Base-by-base conservation (phyloP, 2,113 vertebrate genomes). In the Aphyosemion australe region DNA sequence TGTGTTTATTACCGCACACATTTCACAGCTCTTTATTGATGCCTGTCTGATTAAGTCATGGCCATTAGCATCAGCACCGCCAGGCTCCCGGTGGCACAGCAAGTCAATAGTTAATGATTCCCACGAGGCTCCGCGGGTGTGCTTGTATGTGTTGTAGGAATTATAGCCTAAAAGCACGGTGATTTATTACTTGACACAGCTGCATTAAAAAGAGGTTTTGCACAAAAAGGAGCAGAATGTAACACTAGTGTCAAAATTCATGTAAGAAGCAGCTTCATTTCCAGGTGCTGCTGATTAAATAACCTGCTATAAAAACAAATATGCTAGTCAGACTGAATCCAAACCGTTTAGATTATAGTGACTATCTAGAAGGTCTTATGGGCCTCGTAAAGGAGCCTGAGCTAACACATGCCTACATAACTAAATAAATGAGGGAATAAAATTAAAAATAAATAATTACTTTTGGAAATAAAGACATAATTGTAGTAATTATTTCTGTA, bases 21-120 rank as follows among this genome's bases (percentile, higher is more conserved):
- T 85, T 79, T 89, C 65, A 77, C 74, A 69, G 76, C 20, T 69
- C 69, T 82, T 65, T 74, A 65, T 51, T 2, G 50, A 42, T 41
- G 57, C 61, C 62, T 62, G 67, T 86, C 79, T 84, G 79, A 90
- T 89, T 69, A 84, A 86, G 79, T 76, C 69, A 66, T 56, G 16
- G 74, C 66, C 83, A 88, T 89, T 86, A 90, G 65, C 71, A 63
- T 82, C 72, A 86, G 75, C 65, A 67, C 71, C 73, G 83, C 75
- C 72, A 64, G 66, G 69, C 72, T 75, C 69, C 76, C 80, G 88
- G 74, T 84, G 82, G 76, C 34, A 39, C 61, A 16, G 69, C 75
- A 67, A 73, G 64, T 18, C 20, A 10, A 66, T 67, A 50, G 32
- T 67, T 88, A 83, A 89, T 26, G 55, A 70, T 19, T 51, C 85